Conservation (phyloP, 2,113 vertebrate species). For the Albula goreensis region DNA sequence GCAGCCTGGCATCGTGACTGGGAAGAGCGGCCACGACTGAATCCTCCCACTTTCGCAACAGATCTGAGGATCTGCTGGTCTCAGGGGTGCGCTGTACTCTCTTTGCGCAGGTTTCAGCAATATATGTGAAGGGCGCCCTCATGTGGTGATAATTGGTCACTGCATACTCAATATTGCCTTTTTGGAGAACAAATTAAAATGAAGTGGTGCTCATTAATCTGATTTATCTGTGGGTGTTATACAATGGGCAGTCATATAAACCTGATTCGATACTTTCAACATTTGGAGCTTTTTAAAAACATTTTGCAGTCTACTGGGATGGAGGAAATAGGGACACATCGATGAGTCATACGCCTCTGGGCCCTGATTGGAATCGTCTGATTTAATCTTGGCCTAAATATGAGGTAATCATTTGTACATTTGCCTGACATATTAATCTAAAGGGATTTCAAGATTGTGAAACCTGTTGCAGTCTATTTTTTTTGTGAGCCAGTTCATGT, state of each 20-base stretch:
- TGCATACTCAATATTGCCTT: neutral
- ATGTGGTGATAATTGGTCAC: neutral
- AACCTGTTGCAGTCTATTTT: neutral
- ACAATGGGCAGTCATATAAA: neutral
- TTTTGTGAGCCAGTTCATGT: neutral
- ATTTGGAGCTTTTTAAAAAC: neutral
- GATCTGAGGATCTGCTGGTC: neutral
- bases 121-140: neutral
- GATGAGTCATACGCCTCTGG: neutral
- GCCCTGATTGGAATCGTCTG: too few relatives aligned
- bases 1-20: too few relatives aligned
- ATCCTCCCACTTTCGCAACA: neutral
- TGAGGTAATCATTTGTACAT: neutral
- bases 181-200: neutral
- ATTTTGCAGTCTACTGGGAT: neutral
- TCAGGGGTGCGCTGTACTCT: neutral
- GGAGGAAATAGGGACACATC: neutral
- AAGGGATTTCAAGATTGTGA: neutral
- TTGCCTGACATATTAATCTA: neutral
- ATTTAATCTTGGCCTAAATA: neutral
- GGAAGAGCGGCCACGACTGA: neutral
- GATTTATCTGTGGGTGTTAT: neutral
- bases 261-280: neutral
- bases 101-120: neutral
- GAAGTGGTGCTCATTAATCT: neutral